Conservation (phyloP, 2,113 vertebrate species). For the Lepisosteus oculatus region DNA sequence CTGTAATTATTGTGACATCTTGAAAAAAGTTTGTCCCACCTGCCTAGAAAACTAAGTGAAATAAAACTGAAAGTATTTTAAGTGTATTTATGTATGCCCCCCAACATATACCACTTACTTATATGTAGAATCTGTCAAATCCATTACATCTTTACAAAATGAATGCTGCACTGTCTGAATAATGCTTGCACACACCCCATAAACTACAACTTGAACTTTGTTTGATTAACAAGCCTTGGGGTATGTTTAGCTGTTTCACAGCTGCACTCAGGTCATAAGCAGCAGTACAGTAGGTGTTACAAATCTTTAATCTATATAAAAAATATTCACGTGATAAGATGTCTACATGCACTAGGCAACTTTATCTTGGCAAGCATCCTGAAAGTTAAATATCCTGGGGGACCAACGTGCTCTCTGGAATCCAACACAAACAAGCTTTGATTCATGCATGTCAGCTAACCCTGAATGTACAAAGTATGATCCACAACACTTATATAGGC, state of each 20-base stretch:
- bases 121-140: too few species aligned
- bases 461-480: conserved; percentile 57
- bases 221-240: background rate
- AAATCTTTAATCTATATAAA: background rate
- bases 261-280: background rate
- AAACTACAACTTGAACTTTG: background rate
- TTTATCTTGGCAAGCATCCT: conserved; percentile 56
- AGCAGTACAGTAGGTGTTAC: too few species aligned
- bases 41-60: too few species aligned
- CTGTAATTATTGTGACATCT: too few species aligned
- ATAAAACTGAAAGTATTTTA: too few species aligned
- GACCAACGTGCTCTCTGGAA: conserved; percentile 50
- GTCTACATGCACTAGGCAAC: conserved; percentile 20
- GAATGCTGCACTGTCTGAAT: too few species aligned
- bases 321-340: conserved; percentile 10
- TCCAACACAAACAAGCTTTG: conserved; percentile 57
- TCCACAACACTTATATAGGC: background rate
- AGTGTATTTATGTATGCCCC: too few species aligned
- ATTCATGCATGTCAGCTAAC: conserved; percentile 49
- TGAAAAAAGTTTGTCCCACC: too few species aligned
- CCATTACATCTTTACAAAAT: too few species aligned
- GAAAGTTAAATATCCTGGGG: conserved; percentile 60
- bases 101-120: too few species aligned
- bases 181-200: too few species aligned
- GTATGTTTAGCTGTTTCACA: background rate